phyloP scores from a whole-genome alignment of 2,797 vertebrate genomes.

The Typhlichthys eigenmanni region DNA sequence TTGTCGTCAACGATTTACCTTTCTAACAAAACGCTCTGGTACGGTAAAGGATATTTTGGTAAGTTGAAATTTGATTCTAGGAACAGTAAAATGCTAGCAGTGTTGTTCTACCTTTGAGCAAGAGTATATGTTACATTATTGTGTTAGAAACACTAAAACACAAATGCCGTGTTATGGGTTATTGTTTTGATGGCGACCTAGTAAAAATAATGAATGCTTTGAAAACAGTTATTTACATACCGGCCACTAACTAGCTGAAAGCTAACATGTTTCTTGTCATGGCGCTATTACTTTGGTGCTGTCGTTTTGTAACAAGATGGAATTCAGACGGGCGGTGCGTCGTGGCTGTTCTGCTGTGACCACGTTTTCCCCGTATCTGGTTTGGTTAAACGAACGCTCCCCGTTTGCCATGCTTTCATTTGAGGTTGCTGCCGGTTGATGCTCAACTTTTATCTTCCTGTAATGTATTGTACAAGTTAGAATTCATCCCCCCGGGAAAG shows the following conservation, averaged over 20 bases:
- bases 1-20: neutral
- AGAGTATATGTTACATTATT: conserved; percentile 15
- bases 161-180: no score
- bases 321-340: neutral
- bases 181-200: no score
- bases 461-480: no score
- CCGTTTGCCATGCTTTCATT: no score
- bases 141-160: neutral
- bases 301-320: neutral
- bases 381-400: neutral
- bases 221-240: no score
- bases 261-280: conserved; percentile 9
- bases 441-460: no score
- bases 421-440: no score
- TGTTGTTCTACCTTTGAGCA: neutral
- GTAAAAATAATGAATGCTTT: no score
- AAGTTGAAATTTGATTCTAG: conserved; percentile 46
- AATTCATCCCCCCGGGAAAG: no score
- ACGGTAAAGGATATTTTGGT: conserved; percentile 38
- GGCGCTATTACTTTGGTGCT: neutral
- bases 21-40: conserved; percentile 8
- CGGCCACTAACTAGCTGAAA: neutral
- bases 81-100: neutral
- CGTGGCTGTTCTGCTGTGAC: accelerated
- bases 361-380: neutral